Base-by-base conservation (phyloP, 2,888 invertebrate species). In the Tromatobia lineatoria region DNA sequence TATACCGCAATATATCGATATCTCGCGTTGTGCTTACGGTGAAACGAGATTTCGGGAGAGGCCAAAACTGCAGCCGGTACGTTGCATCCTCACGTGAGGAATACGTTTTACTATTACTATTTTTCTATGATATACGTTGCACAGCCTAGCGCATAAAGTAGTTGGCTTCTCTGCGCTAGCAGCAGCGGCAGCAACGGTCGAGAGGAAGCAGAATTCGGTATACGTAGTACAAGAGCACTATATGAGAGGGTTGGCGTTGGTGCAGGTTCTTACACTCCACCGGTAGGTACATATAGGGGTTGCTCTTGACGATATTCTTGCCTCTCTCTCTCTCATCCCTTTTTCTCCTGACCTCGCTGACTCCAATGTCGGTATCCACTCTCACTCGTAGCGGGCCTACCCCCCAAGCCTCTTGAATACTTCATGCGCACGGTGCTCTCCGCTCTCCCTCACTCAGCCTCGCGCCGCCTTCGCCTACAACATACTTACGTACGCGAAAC, bases 321-420 rank as follows among this genome's bases (percentile, higher is more conserved):
- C 45, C 57, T 29, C 45, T 34, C 69, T 69, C 38, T 47, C 59
- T 57, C 38, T 45, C 47, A 18, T 57, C 29, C 67, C 23, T 18
- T 73, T 52, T 61, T 75, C 66, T 66, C 80, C 45, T 80, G 80
- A 83, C 83, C 83, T 80, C 83, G 80, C 79, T 45, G 77, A 77
- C 76, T 80, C 83, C 80, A 80, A 83, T 83, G 83, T 83, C 80
- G 73, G 76, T 84, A 87, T 80, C 85, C 85, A 80, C 87, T 88
- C 87, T 85, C 80, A 74, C 79, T 86, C 83, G 86, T 87, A 86
- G 87, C 86, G 64, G 34, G 66, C 67, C 73, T 61, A 54, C 87
- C 87, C 87, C 88, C 89, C 88, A 84, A 82, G 67, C 74, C 82
- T 81, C 85, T 85, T 91, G 90, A 91, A 91, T 91, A 90, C 87